Conservation (phyloP, 92 coral and sea anemone species). For the Phenganax subtilis region DNA sequence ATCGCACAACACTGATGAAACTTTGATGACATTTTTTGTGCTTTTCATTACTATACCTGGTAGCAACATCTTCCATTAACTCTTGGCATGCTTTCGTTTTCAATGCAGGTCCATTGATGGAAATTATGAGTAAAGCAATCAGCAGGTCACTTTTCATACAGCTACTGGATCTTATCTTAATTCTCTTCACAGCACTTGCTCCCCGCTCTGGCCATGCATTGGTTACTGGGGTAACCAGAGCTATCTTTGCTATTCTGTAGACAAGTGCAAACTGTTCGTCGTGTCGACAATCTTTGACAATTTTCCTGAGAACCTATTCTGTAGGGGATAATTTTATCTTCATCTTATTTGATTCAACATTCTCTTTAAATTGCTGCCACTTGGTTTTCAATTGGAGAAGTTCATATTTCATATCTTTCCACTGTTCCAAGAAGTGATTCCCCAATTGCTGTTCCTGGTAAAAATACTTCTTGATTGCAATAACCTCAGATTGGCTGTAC, state of each 20-base stretch:
- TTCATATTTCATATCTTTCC: slow-evolving; percentile 37
- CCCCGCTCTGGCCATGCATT: slow-evolving; percentile 22
- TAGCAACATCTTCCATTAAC: slow-evolving; percentile 8
- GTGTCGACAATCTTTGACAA: slow-evolving; percentile 18
- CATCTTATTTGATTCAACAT: slow-evolving; percentile 40
- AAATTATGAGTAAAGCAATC: slow-evolving; percentile 14
- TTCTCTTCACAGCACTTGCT: slow-evolving; percentile 22
- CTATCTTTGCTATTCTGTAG: slow-evolving; percentile 9
- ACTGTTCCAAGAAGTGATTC: slow-evolving; percentile 26
- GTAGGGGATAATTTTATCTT: slow-evolving; percentile 41
- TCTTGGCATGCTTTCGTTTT: slow-evolving; percentile 11
- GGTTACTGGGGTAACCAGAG: slow-evolving; percentile 14
- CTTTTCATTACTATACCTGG: not conserved
- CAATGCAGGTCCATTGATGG: slow-evolving; percentile 21
- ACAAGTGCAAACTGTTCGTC: slow-evolving; percentile 12
- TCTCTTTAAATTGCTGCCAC: slow-evolving; percentile 34
- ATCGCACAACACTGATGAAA: not conserved
- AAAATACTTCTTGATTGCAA: slow-evolving; percentile 34
- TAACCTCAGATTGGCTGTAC: slow-evolving; percentile 32
- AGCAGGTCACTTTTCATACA: slow-evolving; percentile 3
- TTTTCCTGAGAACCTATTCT: slow-evolving; percentile 38
- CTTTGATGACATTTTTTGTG: not conserved
- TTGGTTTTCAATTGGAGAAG: slow-evolving; percentile 39
- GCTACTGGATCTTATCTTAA: slow-evolving; percentile 20
- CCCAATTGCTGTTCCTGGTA: slow-evolving; percentile 24